A percentile compares a stretch with the other conserved stretches of the same genome.
Conservation (phyloP, 2,888 invertebrate species). For the Ferrisia virgata region DNA sequence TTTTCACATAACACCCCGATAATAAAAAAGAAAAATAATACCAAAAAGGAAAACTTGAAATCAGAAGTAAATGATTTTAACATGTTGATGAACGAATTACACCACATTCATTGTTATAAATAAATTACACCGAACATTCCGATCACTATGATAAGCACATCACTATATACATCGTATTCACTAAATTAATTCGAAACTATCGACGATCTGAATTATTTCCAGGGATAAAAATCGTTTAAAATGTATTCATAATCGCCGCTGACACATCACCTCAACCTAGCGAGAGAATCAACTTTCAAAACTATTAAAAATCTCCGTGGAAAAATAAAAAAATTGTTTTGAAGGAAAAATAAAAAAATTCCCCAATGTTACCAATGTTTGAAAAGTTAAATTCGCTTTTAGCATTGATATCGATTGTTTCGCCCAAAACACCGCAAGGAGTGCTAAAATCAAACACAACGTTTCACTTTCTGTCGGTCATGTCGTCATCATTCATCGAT, state of each 20-base stretch:
- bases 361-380: background rate
- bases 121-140: background rate
- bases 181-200: background rate
- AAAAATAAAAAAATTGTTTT: background rate
- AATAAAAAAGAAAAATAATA: background rate
- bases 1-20: conserved; percentile 18
- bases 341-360: conserved; percentile 6
- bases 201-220: background rate
- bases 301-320: background rate
- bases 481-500: too few species aligned
- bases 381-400: background rate
- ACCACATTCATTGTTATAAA: background rate
- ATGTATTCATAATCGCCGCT: background rate
- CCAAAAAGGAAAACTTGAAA: background rate
- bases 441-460: background rate
- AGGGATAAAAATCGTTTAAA: background rate
- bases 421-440: background rate
- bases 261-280: background rate
- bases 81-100: background rate
- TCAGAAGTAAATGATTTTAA: background rate
- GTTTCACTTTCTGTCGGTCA: too few species aligned
- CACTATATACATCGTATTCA: background rate
- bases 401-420: background rate
- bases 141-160: background rate
- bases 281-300: background rate